These are phyloP conservation scores for Indicator maculatus DNA, from an alignment of 2,113 vertebrate species.

Conservation along the genomic window DNA sequence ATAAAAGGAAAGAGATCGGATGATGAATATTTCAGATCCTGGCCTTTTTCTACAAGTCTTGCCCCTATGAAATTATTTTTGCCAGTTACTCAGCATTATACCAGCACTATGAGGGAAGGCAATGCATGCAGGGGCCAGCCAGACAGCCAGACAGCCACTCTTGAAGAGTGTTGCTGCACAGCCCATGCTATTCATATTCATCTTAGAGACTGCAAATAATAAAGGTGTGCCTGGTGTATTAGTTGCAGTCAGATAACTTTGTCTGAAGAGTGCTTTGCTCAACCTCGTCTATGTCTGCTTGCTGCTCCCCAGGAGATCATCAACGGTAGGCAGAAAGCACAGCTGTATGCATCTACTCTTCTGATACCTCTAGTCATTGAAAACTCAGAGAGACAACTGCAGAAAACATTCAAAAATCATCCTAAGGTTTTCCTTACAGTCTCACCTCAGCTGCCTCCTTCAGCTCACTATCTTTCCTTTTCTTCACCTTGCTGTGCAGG, in stretches of 20 bases:
- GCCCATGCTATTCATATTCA: neutral
- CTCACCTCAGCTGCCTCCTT: slow-evolving; percentile 18
- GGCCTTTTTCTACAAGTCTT: neutral
- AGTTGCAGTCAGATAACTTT: neutral
- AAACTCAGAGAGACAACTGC: neutral
- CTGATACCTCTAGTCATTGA: neutral
- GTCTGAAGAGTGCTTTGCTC: neutral
- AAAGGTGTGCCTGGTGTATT: neutral
- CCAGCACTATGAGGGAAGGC: neutral
- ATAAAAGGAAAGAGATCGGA: neutral
- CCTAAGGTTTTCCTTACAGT: neutral
- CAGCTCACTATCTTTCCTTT: neutral
- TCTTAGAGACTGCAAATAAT: neutral
- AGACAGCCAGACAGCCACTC: neutral
- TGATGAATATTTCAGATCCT: neutral
- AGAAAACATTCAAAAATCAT: neutral
- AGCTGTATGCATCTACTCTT: neutral
- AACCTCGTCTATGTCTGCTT: neutral
- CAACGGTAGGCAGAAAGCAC: neutral
- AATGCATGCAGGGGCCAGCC: neutral
- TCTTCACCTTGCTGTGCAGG: neutral
- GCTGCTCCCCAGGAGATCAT: neutral
- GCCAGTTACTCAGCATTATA: neutral
- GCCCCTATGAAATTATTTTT: neutral
- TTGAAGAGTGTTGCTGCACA: neutral